A percentile compares a stretch with the other conserved stretches of the same genome.
These are phyloP conservation scores for Syngnathus acus DNA, from an alignment of 2,797 vertebrate species.

Conservation along the genomic window DNA sequence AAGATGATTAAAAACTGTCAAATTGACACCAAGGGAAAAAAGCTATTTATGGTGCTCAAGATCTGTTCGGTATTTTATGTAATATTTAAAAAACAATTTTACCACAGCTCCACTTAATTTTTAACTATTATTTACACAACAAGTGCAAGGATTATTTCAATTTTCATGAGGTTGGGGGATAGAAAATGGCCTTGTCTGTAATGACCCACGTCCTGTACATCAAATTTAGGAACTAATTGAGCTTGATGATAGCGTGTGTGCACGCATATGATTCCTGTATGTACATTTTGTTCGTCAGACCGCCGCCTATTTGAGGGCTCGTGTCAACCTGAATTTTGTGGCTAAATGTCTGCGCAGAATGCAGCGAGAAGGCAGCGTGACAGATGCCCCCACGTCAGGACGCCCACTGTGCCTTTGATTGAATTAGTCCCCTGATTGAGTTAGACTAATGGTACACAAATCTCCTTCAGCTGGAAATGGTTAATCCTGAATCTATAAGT, in stretches of 20 bases:
- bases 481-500: slow-evolving; percentile 40
- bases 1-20: not conserved
- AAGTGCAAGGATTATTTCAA: not conserved
- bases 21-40: not conserved
- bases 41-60: not conserved
- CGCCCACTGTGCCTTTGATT: slow-evolving; percentile 54
- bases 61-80: not conserved
- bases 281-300: slow-evolving; percentile 29
- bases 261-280: slow-evolving; percentile 6
- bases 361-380: slow-evolving; percentile 51
- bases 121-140: not conserved
- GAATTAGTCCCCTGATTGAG: slow-evolving; percentile 54
- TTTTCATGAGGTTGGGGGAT: not conserved
- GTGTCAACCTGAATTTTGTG: slow-evolving; percentile 55
- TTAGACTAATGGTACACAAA: slow-evolving; percentile 57
- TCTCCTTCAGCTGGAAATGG: slow-evolving; percentile 51
- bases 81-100: not conserved
- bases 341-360: slow-evolving; percentile 51
- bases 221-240: slow-evolving; percentile 9
- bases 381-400: slow-evolving; percentile 53
- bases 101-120: not conserved
- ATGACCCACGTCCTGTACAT: not conserved
- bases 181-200: not conserved
- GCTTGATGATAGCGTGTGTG: slow-evolving; percentile 10
- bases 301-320: slow-evolving; percentile 40